Conservation (phyloP, 2,797 vertebrate genomes). For the Eulemur albifrons region DNA sequence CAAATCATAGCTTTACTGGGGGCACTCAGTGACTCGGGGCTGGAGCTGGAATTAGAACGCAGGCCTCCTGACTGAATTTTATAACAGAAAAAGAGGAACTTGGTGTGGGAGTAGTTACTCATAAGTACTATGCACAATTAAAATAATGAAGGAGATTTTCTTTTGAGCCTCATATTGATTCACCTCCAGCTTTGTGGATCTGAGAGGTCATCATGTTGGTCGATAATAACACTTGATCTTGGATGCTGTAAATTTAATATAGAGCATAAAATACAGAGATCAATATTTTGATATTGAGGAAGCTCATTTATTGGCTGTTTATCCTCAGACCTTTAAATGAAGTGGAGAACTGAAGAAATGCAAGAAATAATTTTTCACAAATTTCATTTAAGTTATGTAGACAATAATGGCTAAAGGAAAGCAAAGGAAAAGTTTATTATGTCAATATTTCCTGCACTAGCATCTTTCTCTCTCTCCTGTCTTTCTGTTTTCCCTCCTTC, state of each 20-base stretch:
- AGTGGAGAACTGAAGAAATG: neutral
- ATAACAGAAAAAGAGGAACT: neutral
- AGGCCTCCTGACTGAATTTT: neutral
- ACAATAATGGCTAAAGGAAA: neutral
- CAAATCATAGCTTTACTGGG: neutral
- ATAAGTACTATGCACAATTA: neutral
- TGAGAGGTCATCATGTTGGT: conserved; percentile 31
- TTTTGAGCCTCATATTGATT: conserved; percentile 42
- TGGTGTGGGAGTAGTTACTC: neutral
- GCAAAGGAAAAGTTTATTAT: neutral
- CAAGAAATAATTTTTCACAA: conserved; percentile 27
- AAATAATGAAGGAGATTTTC: conserved; percentile 42
- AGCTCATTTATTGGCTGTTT: conserved; percentile 41
- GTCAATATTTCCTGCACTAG: neutral
- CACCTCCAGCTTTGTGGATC: neutral
- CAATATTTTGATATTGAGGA: conserved; percentile 39
- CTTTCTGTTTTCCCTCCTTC: neutral
- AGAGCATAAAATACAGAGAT: conserved; percentile 24
- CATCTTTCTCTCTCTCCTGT: no score
- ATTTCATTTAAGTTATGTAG: neutral
- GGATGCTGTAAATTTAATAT: conserved; percentile 52
- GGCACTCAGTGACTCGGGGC: neutral
- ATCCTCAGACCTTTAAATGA: conserved; percentile 43
- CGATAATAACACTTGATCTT: conserved; percentile 15
- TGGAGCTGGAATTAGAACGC: neutral